Base-by-base conservation (phyloP, 2,113 vertebrate species). In the Platysteira castanea region DNA sequence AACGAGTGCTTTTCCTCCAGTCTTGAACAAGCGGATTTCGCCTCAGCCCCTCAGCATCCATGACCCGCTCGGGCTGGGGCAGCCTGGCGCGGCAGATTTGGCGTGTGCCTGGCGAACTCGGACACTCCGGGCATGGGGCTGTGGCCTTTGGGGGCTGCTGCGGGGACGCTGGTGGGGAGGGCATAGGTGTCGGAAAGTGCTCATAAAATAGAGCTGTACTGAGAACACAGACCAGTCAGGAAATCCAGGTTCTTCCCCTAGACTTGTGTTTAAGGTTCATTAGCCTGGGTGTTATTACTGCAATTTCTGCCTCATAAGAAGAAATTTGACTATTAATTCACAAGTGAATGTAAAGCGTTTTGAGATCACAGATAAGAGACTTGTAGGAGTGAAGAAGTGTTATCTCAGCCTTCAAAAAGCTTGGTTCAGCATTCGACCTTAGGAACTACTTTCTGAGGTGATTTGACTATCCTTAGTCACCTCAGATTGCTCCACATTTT, bases 401-500 rank as follows among this genome's bases (percentile, higher is more conserved):
- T 94, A 87, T 64, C 79, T 92, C 88, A 89, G 60, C 73, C 69
- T 86, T 89, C 85, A 82, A 71, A 96, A 90, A 64, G 26, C 68
- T 75, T 52, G 69, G 26, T 78, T 96, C 76, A 75, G 86, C 83
- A 37, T 67, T 70, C 88, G 68, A 96, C 93, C 83, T 78, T 59
- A 84, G 79, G 64, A 88, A 47, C 35, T 64, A 64, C 56, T 90
- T 95, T 92, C 96, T 94, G 80, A 87, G 46, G 65, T 81, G 84
- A 87, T 89, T 86, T 89, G 76, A 60, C 90, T 94, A 10, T 22
- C 73, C 87, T 96, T 84, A 93, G 80, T 84, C 77, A 88, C 52
- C 83, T 81, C 57, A 60, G n/a, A 68, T 81, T 82, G 76, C 90
- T 93, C 85, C 93, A 86, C 79, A 92, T 96, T 94, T 95, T 93